Conservation (phyloP, 2,888 invertebrate species). For the Limenitis camilla region DNA sequence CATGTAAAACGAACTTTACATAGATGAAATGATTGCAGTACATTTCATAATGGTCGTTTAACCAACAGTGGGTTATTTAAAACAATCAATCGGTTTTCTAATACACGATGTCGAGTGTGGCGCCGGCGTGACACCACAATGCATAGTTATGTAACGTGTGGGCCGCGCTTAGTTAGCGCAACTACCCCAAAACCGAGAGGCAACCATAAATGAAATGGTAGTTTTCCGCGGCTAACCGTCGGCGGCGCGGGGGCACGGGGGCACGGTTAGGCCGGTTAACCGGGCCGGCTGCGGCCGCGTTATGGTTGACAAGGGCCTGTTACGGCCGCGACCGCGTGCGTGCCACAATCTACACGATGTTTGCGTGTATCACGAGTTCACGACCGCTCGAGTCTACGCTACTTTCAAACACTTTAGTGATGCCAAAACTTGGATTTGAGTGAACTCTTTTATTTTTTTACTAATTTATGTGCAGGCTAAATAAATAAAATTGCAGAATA, state of each 20-base stretch:
- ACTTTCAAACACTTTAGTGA: conserved; percentile 14
- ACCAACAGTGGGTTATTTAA: not conserved
- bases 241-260: too few species aligned
- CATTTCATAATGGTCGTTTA: not conserved
- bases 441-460: too few species aligned
- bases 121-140: conserved; percentile 47
- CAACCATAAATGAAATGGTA: conserved; percentile 72
- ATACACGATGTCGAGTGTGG: conserved; percentile 31
- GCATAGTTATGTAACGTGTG: conserved; percentile 65
- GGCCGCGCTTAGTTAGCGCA: conserved; percentile 57
- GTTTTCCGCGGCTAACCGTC: conserved; percentile 55
- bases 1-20: too few species aligned
- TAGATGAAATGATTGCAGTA: not conserved
- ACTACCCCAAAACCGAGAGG: conserved; percentile 65
- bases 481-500: too few species aligned
- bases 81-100: conserved; percentile 16
- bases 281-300: conserved; percentile 59
- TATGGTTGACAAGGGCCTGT: conserved; percentile 71
- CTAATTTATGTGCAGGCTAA: too few species aligned
- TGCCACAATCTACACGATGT: conserved; percentile 43
- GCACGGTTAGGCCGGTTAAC: conserved; percentile 32
- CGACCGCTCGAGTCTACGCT: conserved; percentile 21
- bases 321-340: conserved; percentile 49
- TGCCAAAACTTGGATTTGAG: too few species aligned
- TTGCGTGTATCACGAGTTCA: conserved; percentile 35